A percentile compares a stretch with the other conserved stretches of the same genome.
Conservation (phyloP, 2,888 invertebrate species). For the Stenotaenia linearis region DNA sequence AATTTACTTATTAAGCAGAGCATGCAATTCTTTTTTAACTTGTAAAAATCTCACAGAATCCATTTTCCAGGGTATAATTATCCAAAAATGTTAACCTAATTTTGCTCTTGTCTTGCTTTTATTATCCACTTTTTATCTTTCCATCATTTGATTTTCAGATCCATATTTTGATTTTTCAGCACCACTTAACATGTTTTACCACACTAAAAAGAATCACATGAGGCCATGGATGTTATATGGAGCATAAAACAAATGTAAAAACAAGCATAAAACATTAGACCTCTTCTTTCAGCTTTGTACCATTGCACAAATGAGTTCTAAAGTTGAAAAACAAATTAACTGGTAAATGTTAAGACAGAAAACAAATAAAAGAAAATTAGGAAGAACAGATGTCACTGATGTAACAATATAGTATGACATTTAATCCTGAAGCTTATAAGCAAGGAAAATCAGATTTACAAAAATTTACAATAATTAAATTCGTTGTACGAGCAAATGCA, state of each 20-base stretch:
- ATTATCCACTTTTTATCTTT: background rate
- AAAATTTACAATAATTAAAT: too few relatives aligned
- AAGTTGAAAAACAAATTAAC: background rate
- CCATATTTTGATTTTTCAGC: constrained; percentile 14
- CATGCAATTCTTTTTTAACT: background rate
- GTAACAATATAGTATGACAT: too few relatives aligned
- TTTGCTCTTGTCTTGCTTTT: background rate
- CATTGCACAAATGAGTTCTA: background rate
- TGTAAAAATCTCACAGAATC: background rate
- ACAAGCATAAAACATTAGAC: too few relatives aligned
- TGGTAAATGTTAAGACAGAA: background rate
- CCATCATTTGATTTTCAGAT: background rate
- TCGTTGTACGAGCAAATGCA: too few relatives aligned
- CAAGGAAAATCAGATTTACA: too few relatives aligned
- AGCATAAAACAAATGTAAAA: background rate
- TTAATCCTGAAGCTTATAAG: too few relatives aligned
- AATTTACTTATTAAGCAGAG: background rate
- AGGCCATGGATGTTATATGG: background rate
- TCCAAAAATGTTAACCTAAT: constrained; percentile 6
- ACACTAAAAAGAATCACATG: background rate
- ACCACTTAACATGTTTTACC: background rate
- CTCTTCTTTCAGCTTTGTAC: too few relatives aligned
- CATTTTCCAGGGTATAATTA: background rate
- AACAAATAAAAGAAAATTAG: background rate
- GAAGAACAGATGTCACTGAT: background rate